Percentiles rank a stretch among this genome's conserved stretches.
Evolutionary conservation across 2,888 invertebrate species (phyloP).

Genomic region (Blera fallax): DNA sequence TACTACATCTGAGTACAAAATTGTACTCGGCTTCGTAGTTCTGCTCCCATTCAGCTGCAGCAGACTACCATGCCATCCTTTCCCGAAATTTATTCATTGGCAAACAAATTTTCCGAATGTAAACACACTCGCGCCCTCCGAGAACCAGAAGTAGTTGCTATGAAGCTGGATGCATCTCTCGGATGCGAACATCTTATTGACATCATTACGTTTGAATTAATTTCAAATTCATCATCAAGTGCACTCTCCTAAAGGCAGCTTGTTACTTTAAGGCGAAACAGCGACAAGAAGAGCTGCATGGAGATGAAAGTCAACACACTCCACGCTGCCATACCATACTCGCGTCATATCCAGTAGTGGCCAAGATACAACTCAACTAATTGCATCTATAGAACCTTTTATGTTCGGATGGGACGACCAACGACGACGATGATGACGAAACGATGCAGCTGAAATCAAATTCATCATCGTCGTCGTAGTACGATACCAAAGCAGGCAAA

Average conservation of each 20-base stretch:
- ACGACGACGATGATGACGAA: neutral
- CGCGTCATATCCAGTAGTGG: slow-evolving; percentile 33
- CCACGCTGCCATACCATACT: neutral
- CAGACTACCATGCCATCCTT: slow-evolving; percentile 9
- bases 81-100: slow-evolving; percentile 68
- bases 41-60: slow-evolving; percentile 21
- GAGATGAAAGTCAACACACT: slow-evolving; percentile 69
- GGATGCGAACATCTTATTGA: slow-evolving; percentile 68
- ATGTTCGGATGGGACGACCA: neutral
- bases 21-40: too few relatives aligned
- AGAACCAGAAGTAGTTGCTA: neutral
- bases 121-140: slow-evolving; percentile 32
- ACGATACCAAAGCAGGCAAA: neutral
- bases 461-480: slow-evolving; percentile 53
- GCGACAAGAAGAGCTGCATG: slow-evolving; percentile 41
- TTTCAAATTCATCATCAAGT: slow-evolving; percentile 68
- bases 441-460: slow-evolving; percentile 25
- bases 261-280: slow-evolving; percentile 56
- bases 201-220: slow-evolving; percentile 71
- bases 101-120: slow-evolving; percentile 69
- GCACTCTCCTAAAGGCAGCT: slow-evolving; percentile 59
- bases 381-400: slow-evolving; percentile 50
- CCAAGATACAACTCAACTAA: slow-evolving; percentile 63
- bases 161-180: slow-evolving; percentile 14
- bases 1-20: neutral